phyloP scores from a whole-genome alignment of 2,888 invertebrate genomes.

The Dorcus parallelipipedus region DNA sequence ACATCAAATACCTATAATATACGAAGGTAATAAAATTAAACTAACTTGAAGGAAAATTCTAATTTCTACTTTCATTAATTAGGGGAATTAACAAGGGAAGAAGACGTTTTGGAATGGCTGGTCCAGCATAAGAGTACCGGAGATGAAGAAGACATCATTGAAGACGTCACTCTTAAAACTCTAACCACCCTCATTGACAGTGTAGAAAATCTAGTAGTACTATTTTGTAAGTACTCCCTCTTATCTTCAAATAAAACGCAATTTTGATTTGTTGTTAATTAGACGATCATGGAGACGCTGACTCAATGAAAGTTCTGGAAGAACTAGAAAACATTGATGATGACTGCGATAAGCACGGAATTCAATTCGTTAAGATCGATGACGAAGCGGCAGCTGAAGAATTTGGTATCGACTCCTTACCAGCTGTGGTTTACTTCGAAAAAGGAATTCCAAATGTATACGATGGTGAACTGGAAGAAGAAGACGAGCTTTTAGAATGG shows the following conservation, averaged over 20 bases:
- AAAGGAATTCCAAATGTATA: constrained; percentile 90
- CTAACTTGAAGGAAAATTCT: not conserved
- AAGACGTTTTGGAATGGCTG: constrained; percentile 90
- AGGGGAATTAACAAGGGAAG: constrained; percentile 87
- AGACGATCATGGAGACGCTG: constrained; percentile 89
- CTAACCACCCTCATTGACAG: constrained; percentile 83
- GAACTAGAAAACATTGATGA: constrained; percentile 92
- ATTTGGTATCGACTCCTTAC: constrained; percentile 79
- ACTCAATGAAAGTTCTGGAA: constrained; percentile 78
- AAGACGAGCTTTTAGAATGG: constrained; percentile 87
- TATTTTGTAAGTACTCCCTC: constrained; percentile 72
- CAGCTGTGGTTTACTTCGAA: constrained; percentile 89
- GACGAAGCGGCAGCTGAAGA: constrained; percentile 79
- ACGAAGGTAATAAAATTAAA: constrained; percentile 68
- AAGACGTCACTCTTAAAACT: constrained; percentile 89
- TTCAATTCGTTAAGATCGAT: constrained; percentile 91
- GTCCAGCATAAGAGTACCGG: constrained; percentile 91
- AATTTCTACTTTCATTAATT: constrained; percentile 6
- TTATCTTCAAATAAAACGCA: not conserved
- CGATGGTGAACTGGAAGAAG: constrained; percentile 85
- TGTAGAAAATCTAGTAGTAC: constrained; percentile 86
- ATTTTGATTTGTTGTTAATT: constrained; percentile 22
- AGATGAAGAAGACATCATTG: constrained; percentile 90
- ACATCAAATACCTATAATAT: constrained; percentile 91
- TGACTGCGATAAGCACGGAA: constrained; percentile 87